Evolutionary conservation across 2,888 invertebrate species (phyloP), one percentile per base, ranked within the genome.

Genomic region (Hyposoter dolosus): DNA sequence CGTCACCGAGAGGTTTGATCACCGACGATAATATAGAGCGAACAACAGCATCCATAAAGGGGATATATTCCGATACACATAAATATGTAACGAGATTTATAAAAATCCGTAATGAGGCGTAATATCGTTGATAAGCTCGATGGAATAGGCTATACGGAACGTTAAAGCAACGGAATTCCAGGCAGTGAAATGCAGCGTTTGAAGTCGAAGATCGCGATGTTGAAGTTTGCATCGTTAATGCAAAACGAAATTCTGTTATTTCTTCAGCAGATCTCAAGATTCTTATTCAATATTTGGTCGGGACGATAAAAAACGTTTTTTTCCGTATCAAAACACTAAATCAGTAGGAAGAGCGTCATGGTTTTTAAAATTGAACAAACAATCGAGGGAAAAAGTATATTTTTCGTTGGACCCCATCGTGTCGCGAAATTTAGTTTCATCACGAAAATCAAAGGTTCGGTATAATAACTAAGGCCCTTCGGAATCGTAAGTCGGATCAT

Each of bases 1-100:
- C 83, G 88, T 88, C 88, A 86, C 84, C 77, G 84, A 76, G 71
- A 79, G 68, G 74, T 35, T 63, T 72, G 83, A 85, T 85, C 85
- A 84, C 82, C 82, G 87, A 80, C 86, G 77, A 86, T 75, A 81
- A 86, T 86, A 82, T 63, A 82, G 69, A 56, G 28, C 63, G 17
- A 53, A 35, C 50, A 32, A 47, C 35, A 32, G 47, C 19, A 63
- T 80, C 47, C 40, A 45, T 69, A 71, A 35, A 60, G 47, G n/a
- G 35, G 19, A 19, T 65, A 66, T 35, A 47, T 65, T 75, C 69
- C 75, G 63, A 40, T 28, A 12, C 4, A 60, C 23, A 28, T 60
- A 28, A 28, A 60, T 60, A 60, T 28, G 28, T 15, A 28, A 5
- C 28, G 19, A n/a, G 66, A 53, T 83, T 69, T 47, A 40, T 40